These are phyloP conservation scores for Phaetusa simplex DNA, from an alignment of 2,113 vertebrate genomes.

Conservation along the genomic window DNA sequence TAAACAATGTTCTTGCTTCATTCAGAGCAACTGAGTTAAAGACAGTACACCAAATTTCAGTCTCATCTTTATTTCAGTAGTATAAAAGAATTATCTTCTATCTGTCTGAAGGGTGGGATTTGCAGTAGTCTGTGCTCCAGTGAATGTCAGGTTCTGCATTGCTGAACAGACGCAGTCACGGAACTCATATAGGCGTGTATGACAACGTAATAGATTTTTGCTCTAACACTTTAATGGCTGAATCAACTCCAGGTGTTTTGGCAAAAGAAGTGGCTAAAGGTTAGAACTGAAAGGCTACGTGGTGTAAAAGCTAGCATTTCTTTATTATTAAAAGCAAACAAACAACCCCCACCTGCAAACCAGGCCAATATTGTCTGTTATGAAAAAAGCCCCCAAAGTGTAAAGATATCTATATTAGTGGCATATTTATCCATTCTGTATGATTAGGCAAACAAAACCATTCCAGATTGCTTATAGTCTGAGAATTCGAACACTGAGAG, in stretches of 20 bases:
- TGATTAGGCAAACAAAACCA: background rate
- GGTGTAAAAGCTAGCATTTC: background rate
- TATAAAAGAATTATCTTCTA: background rate
- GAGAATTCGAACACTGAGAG: background rate
- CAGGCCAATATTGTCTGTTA: background rate
- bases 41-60: background rate
- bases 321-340: background rate
- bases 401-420: background rate
- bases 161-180: background rate
- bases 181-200: background rate
- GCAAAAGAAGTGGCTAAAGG: background rate
- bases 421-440: background rate
- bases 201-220: background rate
- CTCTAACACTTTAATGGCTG: background rate
- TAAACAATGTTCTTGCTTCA: background rate
- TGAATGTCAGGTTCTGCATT: background rate
- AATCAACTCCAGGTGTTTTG: background rate
- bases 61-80: background rate
- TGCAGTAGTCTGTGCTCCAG: background rate
- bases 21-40: background rate
- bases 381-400: background rate
- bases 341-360: background rate
- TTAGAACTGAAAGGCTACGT: background rate
- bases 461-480: background rate
- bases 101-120: background rate